Conservation (phyloP, 2,113 vertebrate species). For the Centrocercus urophasianus region DNA sequence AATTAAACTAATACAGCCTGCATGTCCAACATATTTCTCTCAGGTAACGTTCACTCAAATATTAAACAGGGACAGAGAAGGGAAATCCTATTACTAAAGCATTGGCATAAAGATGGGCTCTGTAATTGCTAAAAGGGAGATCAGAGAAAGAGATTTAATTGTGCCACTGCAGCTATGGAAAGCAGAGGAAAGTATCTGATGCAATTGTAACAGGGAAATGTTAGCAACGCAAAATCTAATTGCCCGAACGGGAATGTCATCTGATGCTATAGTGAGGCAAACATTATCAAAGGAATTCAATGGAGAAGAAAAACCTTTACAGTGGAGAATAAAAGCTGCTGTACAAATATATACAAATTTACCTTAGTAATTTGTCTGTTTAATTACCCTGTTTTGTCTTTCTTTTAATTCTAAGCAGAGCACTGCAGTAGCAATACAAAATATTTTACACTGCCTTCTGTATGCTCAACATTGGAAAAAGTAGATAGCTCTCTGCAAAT, state of each 20-base stretch:
- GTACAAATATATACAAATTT: conserved; percentile 25
- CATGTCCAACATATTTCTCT: background rate
- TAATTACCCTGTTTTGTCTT: background rate
- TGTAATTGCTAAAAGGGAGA: background rate
- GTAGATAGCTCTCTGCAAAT: conserved; percentile 41
- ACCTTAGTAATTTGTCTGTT: conserved; percentile 9
- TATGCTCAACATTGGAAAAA: background rate
- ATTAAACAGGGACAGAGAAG: conserved; percentile 2
- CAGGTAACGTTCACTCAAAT: conserved; percentile 22
- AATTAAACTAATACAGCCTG: conserved; percentile 28
- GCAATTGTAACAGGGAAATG: background rate
- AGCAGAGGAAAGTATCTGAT: background rate
- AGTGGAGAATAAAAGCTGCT: background rate
- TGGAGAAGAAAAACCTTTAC: conserved; percentile 1
- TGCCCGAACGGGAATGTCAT: background rate
- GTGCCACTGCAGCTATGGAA: background rate
- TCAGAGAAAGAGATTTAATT: background rate
- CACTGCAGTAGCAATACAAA: conserved; percentile 15
- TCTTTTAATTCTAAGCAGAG: background rate
- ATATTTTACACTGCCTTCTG: conserved; percentile 33
- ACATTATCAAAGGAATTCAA: background rate
- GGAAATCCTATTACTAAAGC: background rate
- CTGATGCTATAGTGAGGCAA: background rate
- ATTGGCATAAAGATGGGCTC: background rate
- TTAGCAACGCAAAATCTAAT: background rate